These are phyloP conservation scores for Melopsittacus undulatus DNA, from an alignment of 2,797 vertebrate genomes.

Conservation along the genomic window DNA sequence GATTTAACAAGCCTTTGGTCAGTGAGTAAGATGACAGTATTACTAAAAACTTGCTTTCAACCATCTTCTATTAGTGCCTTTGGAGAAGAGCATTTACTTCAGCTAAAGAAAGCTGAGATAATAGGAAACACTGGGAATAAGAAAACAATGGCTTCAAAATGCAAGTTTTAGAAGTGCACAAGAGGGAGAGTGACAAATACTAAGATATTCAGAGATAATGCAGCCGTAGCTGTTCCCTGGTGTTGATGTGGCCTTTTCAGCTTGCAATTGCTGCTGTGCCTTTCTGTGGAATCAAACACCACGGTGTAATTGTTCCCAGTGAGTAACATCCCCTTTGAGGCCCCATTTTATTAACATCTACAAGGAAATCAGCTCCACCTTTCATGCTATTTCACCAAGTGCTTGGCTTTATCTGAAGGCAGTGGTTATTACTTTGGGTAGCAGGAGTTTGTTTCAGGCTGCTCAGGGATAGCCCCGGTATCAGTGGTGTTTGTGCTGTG, in stretches of 20 bases:
- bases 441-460: background rate
- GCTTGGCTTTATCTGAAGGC: background rate
- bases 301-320: background rate
- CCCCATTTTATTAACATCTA: background rate
- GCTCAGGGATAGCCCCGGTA: background rate
- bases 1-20: background rate
- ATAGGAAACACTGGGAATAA: background rate
- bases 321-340: background rate
- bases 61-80: background rate
- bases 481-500: background rate
- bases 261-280: background rate
- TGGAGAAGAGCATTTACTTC: background rate
- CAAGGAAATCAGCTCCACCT: background rate
- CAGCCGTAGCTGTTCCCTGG: background rate
- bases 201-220: background rate
- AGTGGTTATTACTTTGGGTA: background rate
- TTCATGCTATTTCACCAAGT: background rate
- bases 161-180: too few relatives aligned
- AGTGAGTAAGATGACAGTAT: background rate
- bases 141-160: background rate
- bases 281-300: background rate
- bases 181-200: too few relatives aligned
- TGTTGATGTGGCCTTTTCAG: background rate
- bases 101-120: background rate
- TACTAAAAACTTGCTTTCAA: background rate